These are phyloP conservation scores for Alosa sapidissima DNA, from an alignment of 2,797 vertebrate genomes.

Conservation along the genomic window DNA sequence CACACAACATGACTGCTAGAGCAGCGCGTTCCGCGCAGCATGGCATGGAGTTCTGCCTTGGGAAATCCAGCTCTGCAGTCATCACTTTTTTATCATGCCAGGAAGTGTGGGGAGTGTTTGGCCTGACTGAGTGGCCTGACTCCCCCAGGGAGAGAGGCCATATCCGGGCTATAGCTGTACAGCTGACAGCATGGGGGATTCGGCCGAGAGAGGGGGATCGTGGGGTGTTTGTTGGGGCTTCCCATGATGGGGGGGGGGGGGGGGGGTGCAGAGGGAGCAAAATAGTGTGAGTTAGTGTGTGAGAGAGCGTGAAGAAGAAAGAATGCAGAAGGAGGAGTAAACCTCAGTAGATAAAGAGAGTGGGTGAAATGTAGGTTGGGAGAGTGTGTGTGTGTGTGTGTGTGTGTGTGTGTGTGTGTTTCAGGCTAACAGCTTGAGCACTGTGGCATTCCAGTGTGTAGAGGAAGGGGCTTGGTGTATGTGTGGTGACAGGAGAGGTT, in stretches of 20 bases:
- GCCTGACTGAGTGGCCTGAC: slow-evolving; percentile 1
- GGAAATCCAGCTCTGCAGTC: background rate
- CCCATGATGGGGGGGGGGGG: background rate
- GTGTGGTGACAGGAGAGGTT: slow-evolving; percentile 18
- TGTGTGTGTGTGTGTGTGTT: background rate
- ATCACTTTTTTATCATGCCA: background rate
- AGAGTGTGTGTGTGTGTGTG: background rate
- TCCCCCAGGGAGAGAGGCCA: slow-evolving; percentile 8
- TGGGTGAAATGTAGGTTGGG: background rate
- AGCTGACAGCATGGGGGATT: background rate
- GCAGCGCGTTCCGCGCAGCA: background rate
- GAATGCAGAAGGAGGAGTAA: background rate
- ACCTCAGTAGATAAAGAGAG: background rate
- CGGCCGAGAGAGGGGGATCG: background rate
- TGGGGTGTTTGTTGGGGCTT: background rate
- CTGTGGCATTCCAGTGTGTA: slow-evolving; percentile 9
- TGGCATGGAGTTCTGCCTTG: background rate
- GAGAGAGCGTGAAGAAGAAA: background rate
- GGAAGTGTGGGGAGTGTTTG: slow-evolving; percentile 16
- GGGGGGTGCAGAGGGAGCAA: background rate
- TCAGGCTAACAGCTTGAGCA: background rate
- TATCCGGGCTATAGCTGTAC: background rate
- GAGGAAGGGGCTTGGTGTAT: slow-evolving; percentile 11
- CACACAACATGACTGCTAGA: background rate
- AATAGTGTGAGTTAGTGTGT: background rate